Conservation (phyloP, 1,140 invertebrate genomes). For the Polypedilum pembai region DNA sequence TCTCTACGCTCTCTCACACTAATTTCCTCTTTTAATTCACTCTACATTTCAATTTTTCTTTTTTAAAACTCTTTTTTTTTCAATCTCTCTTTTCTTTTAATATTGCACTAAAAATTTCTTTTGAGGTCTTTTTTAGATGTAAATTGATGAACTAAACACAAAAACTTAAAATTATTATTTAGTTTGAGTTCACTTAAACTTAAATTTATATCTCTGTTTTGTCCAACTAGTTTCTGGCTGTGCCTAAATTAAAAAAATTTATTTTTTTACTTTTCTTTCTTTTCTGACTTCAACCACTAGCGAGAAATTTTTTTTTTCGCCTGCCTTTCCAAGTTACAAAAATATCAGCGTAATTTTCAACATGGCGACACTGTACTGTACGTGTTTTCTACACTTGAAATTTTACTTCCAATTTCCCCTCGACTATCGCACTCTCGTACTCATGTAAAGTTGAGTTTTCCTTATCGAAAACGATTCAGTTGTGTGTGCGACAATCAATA, state of each 20-base stretch:
- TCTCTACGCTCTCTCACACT: neutral
- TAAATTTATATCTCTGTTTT: slow-evolving; percentile 21
- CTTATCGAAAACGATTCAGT: neutral
- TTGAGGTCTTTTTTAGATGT: neutral
- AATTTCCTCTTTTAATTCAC: neutral
- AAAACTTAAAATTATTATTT: slow-evolving; percentile 23
- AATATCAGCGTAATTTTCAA: slow-evolving; percentile 28
- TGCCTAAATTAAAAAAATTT: slow-evolving; percentile 1
- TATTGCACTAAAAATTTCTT: slow-evolving; percentile 22
- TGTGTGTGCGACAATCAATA: neutral
- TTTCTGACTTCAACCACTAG: slow-evolving; percentile 21
- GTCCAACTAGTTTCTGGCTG: neutral
- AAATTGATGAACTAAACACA: slow-evolving; percentile 6
- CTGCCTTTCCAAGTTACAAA: slow-evolving; percentile 25
- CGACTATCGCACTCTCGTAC: neutral
- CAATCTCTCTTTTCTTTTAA: neutral
- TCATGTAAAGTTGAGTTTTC: neutral
- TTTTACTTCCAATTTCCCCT: slow-evolving; percentile 21
- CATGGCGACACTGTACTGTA: slow-evolving; percentile 21
- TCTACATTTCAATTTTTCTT: slow-evolving; percentile 2
- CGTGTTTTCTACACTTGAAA: neutral
- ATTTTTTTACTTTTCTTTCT: neutral
- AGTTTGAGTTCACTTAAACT: neutral
- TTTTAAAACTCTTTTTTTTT: neutral
- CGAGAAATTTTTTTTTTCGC: slow-evolving; percentile 24